Evolutionary conservation across 2,797 vertebrate species (phyloP), one percentile per base, ranked within the genome.

Genomic region (Hozukius guyotensis): DNA sequence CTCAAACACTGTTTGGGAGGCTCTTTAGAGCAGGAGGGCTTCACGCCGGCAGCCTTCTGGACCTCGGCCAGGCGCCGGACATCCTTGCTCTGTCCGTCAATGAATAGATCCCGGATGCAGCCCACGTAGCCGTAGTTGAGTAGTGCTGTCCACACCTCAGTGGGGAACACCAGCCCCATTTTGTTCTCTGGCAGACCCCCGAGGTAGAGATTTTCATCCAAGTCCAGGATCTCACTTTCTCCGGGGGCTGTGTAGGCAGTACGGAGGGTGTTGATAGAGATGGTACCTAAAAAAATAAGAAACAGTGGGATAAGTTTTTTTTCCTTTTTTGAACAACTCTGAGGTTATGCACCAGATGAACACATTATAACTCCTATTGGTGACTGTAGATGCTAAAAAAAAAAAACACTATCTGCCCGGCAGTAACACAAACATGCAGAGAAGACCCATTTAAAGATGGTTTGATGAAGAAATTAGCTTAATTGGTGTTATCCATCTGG

Each of bases 101-200:
- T 97, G 95, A 99, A 99, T 65, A 99, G 95, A 93, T 99, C 98
- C 87, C 98, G 95, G 84, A 99, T 97, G 94, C 98, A 99, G 92
- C 98, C 98, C 34, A 99, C 98, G 0, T 99, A 99, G 89, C 98
- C 98, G 0, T 99, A 99, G 95, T 99, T 99, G 76, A 99, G 97
- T 81, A 99, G 96, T 0, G 98, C 98, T 27, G 98, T 99, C 98
- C 98, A 99, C 90, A 99, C 98, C 88, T 99, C 98, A 0, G 98
- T 99, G 84, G 98, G 98, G 90, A 99, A 99, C 73, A 99, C 93
- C 5, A 99, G 93, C 60, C 97, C 98, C 61, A 97, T 96, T 93
- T 97, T 97, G 84, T 99, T 99, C 94, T 99, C 98, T 13, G 98
- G 98, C 81, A 99, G 95, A 61, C 98, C 98, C 72, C 98, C 98